These are phyloP conservation scores for Belonocnema kinseyi DNA, from an alignment of 1,140 invertebrate species.

Conservation along the genomic window DNA sequence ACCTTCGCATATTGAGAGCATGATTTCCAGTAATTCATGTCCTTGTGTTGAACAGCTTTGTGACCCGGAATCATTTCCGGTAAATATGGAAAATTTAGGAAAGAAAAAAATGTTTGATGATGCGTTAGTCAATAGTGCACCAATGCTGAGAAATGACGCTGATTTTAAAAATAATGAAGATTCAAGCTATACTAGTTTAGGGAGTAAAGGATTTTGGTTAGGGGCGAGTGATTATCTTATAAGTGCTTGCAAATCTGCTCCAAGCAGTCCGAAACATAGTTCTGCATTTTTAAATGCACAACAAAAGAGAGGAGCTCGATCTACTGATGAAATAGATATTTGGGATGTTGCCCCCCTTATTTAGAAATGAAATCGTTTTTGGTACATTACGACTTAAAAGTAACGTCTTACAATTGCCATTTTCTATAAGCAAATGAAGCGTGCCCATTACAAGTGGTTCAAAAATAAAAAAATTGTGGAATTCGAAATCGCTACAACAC, in stretches of 20 bases:
- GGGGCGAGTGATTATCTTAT: conserved; percentile 45
- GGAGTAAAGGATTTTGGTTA: conserved; percentile 43
- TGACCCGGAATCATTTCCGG: conserved; percentile 53
- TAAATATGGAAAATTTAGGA: conserved; percentile 31
- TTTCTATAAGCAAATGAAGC: no score
- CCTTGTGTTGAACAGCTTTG: conserved; percentile 79
- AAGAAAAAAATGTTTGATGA: conserved; percentile 31
- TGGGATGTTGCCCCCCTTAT: conserved; percentile 59
- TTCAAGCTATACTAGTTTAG: conserved; percentile 8
- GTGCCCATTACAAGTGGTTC: no score
- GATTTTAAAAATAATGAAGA: conserved; percentile 11
- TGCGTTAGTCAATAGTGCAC: neutral
- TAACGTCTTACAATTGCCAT: no score
- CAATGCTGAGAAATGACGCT: neutral
- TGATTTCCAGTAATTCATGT: conserved; percentile 77
- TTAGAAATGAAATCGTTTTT: neutral
- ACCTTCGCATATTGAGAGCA: conserved; percentile 69
- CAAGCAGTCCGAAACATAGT: conserved; percentile 72
- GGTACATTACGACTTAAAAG: no score
- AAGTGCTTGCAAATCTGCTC: conserved; percentile 70
- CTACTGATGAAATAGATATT: conserved; percentile 69
- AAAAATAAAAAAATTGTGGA: no score
- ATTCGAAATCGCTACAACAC: no score
- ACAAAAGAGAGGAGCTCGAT: conserved; percentile 63
- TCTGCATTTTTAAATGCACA: conserved; percentile 50